Percentiles rank a stretch among this genome's conserved stretches.
Conservation (phyloP, 35 echinoderm and acorn worm species). For the Ptychodera flava region DNA sequence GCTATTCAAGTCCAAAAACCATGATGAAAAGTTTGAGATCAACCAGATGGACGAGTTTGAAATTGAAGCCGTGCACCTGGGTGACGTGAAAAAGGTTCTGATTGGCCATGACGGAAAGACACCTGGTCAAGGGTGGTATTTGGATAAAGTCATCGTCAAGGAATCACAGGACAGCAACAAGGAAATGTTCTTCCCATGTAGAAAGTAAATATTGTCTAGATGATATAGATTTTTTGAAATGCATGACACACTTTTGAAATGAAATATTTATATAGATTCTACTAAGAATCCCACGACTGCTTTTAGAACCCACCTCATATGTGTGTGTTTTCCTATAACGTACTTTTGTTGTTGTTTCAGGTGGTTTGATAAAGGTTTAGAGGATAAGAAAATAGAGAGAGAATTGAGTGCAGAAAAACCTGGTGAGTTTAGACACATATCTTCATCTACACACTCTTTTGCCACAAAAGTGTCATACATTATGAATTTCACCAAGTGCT, state of each 20-base stretch:
- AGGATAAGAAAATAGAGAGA: constrained; percentile 73
- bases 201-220: background rate
- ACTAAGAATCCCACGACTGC: no score
- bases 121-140: background rate
- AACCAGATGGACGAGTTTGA: background rate
- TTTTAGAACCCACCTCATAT: no score
- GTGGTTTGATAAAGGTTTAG: constrained; percentile 80
- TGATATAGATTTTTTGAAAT: background rate
- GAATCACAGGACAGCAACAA: background rate
- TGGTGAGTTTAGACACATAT: no score
- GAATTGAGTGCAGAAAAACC: constrained; percentile 54
- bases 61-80: background rate
- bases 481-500: no score
- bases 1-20: background rate
- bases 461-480: no score
- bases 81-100: background rate
- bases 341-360: no score
- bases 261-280: no score
- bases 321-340: no score
- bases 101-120: background rate
- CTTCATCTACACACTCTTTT: no score
- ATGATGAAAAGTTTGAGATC: background rate
- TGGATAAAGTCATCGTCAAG: background rate
- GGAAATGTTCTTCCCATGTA: background rate
- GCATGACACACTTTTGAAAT: no score